A percentile compares a stretch with the other conserved stretches of the same genome.
Evolutionary conservation across 2,797 vertebrate genomes (phyloP).

Genomic region (Arrhamphus sclerolepis): DNA sequence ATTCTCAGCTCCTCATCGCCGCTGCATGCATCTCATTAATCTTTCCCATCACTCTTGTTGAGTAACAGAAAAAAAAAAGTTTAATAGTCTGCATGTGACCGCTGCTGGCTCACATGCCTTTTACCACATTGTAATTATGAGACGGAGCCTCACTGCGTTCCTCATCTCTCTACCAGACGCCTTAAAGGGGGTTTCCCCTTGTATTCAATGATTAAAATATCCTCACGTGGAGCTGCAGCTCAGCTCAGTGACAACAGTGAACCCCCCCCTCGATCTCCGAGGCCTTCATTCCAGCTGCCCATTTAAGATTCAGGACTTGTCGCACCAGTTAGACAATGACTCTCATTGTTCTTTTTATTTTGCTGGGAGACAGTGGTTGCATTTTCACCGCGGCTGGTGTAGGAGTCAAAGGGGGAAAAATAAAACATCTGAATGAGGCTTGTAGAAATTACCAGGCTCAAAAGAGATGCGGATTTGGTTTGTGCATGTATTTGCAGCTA

Average conservation of each 20-base stretch:
- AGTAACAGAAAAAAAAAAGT: too few species aligned
- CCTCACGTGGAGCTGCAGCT: constrained; percentile 33
- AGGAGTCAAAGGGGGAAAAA: neutral
- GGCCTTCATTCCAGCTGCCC: constrained; percentile 33
- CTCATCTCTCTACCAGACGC: constrained; percentile 19
- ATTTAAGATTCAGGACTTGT: constrained; percentile 44
- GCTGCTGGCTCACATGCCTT: too few species aligned
- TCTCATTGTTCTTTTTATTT: constrained; percentile 35
- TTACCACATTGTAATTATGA: constrained; percentile 36
- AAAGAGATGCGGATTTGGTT: constrained; percentile 3
- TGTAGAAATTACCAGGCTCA: constrained; percentile 16
- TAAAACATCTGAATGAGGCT: constrained; percentile 6
- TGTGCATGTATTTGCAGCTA: constrained; percentile 4
- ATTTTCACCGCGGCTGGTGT: constrained; percentile 2
- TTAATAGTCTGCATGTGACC: too few species aligned
- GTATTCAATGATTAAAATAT: constrained; percentile 60
- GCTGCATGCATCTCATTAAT: too few species aligned
- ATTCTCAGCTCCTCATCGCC: too few species aligned
- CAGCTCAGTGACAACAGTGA: constrained; percentile 17
- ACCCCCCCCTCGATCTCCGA: constrained; percentile 21
- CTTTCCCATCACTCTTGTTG: too few species aligned
- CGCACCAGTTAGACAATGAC: constrained; percentile 46
- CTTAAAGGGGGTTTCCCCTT: constrained; percentile 43
- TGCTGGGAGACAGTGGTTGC: constrained; percentile 12
- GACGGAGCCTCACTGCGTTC: neutral